Conservation (phyloP, 2,797 vertebrate genomes). For the Huso huso region DNA sequence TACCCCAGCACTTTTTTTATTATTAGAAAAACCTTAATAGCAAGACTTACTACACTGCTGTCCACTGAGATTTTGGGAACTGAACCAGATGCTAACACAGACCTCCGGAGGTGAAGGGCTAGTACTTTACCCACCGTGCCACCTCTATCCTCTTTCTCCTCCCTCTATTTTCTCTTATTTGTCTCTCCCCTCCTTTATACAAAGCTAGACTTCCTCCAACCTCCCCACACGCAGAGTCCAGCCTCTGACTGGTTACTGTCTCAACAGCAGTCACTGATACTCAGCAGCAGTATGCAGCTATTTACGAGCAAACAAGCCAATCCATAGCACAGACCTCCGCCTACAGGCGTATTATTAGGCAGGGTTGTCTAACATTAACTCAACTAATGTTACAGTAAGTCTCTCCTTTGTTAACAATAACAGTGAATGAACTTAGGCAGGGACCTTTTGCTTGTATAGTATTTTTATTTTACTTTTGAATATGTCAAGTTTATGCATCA, state of each 20-base stretch:
- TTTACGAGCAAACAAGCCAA: background rate
- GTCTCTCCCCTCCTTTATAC: no score
- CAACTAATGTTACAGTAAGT: background rate
- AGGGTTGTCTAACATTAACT: background rate
- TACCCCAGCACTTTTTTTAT: no score
- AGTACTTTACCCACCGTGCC: no score
- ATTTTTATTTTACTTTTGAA: no score
- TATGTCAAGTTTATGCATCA: no score
- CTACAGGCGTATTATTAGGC: background rate
- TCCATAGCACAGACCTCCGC: background rate
- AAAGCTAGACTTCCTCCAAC: no score
- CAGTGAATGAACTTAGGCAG: no score
- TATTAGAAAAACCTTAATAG: background rate
- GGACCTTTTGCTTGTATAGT: no score
- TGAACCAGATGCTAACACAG: background rate
- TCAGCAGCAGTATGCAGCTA: slow-evolving; percentile 5
- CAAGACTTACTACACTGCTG: background rate
- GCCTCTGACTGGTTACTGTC: slow-evolving; percentile 12
- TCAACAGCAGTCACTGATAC: slow-evolving; percentile 5
- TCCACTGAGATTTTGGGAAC: no score
- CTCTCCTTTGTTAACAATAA: background rate
- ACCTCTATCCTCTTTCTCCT: no score
- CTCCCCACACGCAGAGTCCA: background rate
- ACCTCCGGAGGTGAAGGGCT: background rate
- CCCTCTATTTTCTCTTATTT: background rate